Evolutionary conservation across 2,888 invertebrate genomes (phyloP).

Genomic region (Phalera bucephala): DNA sequence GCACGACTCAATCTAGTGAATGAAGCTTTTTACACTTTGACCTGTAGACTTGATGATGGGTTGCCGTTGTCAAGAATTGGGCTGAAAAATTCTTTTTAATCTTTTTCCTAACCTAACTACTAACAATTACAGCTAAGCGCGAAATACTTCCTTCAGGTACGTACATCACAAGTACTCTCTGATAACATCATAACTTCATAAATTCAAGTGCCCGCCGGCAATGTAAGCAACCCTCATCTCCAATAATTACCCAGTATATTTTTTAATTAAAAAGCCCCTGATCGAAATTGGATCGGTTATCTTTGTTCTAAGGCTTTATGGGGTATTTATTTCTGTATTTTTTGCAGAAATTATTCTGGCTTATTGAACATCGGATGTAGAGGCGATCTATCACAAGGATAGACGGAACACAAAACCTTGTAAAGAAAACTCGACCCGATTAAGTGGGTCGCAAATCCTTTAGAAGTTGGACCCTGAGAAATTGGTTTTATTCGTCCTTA

Average conservation of each 20-base stretch:
- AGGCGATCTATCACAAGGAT: slow-evolving; percentile 63
- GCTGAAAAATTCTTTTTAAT: too few relatives aligned
- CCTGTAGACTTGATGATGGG: too few relatives aligned
- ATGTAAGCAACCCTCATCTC: slow-evolving; percentile 35
- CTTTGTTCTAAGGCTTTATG: slow-evolving; percentile 46
- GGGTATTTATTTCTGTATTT: slow-evolving; percentile 56
- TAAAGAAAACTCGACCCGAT: slow-evolving; percentile 52
- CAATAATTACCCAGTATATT: slow-evolving; percentile 42
- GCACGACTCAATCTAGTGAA: too few relatives aligned
- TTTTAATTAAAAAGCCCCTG: slow-evolving; percentile 53
- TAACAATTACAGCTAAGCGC: too few relatives aligned
- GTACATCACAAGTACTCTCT: slow-evolving; percentile 3
- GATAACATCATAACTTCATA: slow-evolving; percentile 10
- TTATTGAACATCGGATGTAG: slow-evolving; percentile 63
- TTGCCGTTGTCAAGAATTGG: too few relatives aligned
- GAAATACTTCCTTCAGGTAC: too few relatives aligned
- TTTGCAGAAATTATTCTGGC: slow-evolving; percentile 66
- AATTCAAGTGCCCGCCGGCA: slow-evolving; percentile 7
- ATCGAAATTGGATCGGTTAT: slow-evolving; percentile 48
- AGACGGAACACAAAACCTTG: slow-evolving; percentile 47
- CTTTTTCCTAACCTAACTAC: too few relatives aligned
- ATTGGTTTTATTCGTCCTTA: slow-evolving; percentile 58
- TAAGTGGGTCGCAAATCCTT: slow-evolving; percentile 63
- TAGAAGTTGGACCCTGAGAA: slow-evolving; percentile 57
- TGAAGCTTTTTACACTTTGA: too few relatives aligned